A percentile compares a stretch with the other conserved stretches of the same genome.
Evolutionary conservation across 2,113 vertebrate species (phyloP).

Genomic region (Tragelaphus imberbis): DNA sequence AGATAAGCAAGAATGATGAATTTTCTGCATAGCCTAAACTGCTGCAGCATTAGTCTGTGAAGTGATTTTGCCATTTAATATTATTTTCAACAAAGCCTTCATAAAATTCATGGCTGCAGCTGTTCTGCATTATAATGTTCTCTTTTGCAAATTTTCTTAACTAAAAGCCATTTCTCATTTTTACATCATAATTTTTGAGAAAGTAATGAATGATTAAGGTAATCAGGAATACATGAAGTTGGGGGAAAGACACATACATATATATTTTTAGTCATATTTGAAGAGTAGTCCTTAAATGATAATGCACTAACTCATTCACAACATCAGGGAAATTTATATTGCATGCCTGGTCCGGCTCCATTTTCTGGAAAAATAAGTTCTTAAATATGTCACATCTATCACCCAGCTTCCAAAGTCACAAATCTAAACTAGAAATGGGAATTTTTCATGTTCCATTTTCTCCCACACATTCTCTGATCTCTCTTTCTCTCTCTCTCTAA

Average conservation of each 20-base stretch:
- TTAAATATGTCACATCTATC: slow-evolving; percentile 46
- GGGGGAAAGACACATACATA: not conserved
- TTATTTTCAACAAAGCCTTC: slow-evolving; percentile 74
- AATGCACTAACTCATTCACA: slow-evolving; percentile 32
- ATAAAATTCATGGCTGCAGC: slow-evolving; percentile 64
- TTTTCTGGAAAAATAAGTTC: slow-evolving; percentile 55
- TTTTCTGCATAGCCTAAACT: slow-evolving; percentile 22
- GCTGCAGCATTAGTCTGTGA: slow-evolving; percentile 51
- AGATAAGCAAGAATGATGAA: not conserved
- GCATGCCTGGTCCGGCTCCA: not conserved
- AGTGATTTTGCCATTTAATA: slow-evolving; percentile 67
- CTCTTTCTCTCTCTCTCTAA: not conserved
- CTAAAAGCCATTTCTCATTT: slow-evolving; percentile 46
- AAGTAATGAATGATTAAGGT: slow-evolving; percentile 22
- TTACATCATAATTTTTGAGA: not conserved
- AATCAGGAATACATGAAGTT: not conserved
- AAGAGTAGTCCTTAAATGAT: slow-evolving; percentile 46
- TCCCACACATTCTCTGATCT: not conserved
- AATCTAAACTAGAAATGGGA: slow-evolving; percentile 27
- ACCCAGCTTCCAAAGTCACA: not conserved
- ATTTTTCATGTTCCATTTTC: slow-evolving; percentile 16
- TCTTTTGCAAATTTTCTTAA: slow-evolving; percentile 56
- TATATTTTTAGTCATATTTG: slow-evolving; percentile 30
- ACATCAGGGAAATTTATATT: slow-evolving; percentile 47
- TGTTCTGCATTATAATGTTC: slow-evolving; percentile 60